These are phyloP conservation scores for Papilio gigon DNA, from an alignment of 2,888 invertebrate genomes.

Conservation along the genomic window DNA sequence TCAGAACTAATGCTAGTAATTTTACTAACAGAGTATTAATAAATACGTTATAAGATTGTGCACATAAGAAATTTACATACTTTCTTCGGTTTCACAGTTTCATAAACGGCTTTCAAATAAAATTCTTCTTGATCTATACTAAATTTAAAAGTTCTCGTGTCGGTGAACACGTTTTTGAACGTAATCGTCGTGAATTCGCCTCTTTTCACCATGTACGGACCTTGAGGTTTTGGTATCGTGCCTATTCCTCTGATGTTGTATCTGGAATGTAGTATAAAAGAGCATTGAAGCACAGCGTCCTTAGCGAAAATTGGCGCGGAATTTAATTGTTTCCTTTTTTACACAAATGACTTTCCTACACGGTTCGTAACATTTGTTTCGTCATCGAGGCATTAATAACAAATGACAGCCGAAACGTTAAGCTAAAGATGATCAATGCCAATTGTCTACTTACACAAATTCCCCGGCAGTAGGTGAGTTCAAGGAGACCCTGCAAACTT, in stretches of 20 bases:
- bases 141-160: slow-evolving; percentile 63
- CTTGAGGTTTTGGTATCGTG: slow-evolving; percentile 67
- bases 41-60: too few relatives aligned
- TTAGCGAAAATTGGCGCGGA: too few relatives aligned
- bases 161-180: slow-evolving; percentile 72
- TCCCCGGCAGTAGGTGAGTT: slow-evolving; percentile 67
- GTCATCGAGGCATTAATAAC: too few relatives aligned
- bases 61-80: too few relatives aligned
- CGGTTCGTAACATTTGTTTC: too few relatives aligned
- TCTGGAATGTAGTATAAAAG: slow-evolving; percentile 52
- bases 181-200: slow-evolving; percentile 59
- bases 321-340: too few relatives aligned
- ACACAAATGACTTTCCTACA: too few relatives aligned
- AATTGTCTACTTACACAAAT: slow-evolving; percentile 65
- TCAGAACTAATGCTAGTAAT: too few relatives aligned
- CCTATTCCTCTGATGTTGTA: slow-evolving; percentile 69
- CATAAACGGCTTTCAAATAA: slow-evolving; percentile 57
- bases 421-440: too few relatives aligned
- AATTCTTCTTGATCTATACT: slow-evolving; percentile 67
- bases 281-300: not conserved
- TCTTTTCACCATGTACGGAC: slow-evolving; percentile 65
- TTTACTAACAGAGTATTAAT: too few relatives aligned
- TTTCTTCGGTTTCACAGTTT: slow-evolving; percentile 53
- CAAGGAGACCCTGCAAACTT: slow-evolving; percentile 65
- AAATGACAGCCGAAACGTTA: too few relatives aligned